A percentile compares a stretch with the other conserved stretches of the same genome.
These are phyloP conservation scores for Malurus leucopterus DNA, from an alignment of 2,797 vertebrate species.

Conservation along the genomic window DNA sequence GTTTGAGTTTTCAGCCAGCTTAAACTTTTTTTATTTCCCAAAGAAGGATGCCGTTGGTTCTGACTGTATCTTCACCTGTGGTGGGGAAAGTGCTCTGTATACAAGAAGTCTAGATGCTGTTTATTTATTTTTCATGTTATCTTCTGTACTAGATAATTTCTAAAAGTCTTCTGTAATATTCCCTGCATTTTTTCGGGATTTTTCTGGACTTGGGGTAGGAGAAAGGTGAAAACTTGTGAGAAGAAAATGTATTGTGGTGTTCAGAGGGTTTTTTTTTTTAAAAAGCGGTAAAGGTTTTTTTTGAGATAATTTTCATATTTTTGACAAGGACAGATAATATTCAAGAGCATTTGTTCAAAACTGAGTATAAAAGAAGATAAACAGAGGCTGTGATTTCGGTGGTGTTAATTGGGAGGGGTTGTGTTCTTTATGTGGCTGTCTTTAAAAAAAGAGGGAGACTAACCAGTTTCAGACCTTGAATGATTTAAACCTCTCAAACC, in stretches of 20 bases:
- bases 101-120: background rate
- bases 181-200: background rate
- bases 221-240: background rate
- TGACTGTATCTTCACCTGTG: background rate
- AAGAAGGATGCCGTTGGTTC: background rate
- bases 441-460: background rate
- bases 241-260: background rate
- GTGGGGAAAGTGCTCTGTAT: rapidly evolving
- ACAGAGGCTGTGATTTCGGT: background rate
- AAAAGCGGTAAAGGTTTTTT: background rate
- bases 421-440: background rate
- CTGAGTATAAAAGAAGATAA: background rate
- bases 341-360: background rate
- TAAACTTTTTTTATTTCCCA: background rate
- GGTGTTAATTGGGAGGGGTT: rapidly evolving
- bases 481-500: background rate
- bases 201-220: background rate
- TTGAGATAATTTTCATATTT: background rate
- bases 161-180: background rate
- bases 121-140: background rate
- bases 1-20: background rate
- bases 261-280: background rate
- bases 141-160: background rate
- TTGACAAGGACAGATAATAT: background rate
- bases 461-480: background rate